phyloP scores from a whole-genome alignment of 2,113 vertebrate species.

The Fregetta grallaria region DNA sequence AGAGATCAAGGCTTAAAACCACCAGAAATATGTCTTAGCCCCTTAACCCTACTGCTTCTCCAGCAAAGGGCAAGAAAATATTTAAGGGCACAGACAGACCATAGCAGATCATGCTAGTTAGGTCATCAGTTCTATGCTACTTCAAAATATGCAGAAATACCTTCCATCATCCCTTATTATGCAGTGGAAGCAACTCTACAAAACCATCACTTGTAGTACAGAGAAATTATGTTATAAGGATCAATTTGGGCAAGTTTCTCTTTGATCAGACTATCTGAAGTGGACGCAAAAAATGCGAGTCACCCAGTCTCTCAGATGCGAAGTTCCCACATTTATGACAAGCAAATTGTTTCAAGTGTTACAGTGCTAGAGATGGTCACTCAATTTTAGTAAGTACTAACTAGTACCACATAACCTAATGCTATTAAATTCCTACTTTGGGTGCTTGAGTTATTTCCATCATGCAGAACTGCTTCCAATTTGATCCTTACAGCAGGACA shows the following conservation, averaged over 20 bases:
- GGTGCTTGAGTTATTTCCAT: background rate
- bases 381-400: background rate
- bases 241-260: constrained; percentile 15
- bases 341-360: background rate
- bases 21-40: background rate
- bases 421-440: background rate
- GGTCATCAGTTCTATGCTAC: background rate
- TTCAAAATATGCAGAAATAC: constrained; percentile 73
- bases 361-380: background rate
- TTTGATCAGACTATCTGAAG: background rate
- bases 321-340: background rate
- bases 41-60: background rate
- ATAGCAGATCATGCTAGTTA: background rate
- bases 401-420: background rate
- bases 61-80: background rate
- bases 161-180: constrained; percentile 20
- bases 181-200: background rate
- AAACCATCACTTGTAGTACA: background rate
- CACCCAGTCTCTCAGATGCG: background rate
- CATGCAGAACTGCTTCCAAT: background rate
- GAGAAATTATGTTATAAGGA: constrained; percentile 15
- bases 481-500: constrained; percentile 42
- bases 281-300: background rate
- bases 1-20: background rate
- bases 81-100: background rate